Conservation (phyloP, 2,113 vertebrate species). For the Opisthocomus hoazin region DNA sequence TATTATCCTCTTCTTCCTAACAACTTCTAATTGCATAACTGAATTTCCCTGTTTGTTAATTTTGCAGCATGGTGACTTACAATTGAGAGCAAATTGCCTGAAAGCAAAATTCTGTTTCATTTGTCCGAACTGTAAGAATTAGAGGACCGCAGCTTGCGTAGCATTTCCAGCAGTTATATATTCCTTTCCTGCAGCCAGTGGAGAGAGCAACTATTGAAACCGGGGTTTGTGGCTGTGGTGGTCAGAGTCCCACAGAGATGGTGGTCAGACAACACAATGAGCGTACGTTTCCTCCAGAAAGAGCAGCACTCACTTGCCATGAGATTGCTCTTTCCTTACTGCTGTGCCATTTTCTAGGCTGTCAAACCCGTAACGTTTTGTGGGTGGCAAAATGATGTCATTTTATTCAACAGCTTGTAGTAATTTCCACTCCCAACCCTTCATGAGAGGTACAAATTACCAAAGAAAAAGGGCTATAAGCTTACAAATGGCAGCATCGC, state of each 20-base stretch:
- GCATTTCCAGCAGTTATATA: neutral
- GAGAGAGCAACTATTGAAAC: neutral
- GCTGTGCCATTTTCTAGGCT: conserved; percentile 28
- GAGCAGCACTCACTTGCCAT: neutral
- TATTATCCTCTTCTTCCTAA: conserved; percentile 6
- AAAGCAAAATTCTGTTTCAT: neutral
- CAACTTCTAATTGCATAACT: neutral
- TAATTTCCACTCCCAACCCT: conserved; percentile 68
- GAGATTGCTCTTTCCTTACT: neutral
- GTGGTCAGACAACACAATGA: neutral
- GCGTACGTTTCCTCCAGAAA: neutral
- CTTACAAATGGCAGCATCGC: conserved; percentile 48
- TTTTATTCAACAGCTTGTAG: conserved; percentile 58
- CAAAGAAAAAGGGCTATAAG: conserved; percentile 36
- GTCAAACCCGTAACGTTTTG: conserved; percentile 31
- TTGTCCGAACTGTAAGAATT: neutral
- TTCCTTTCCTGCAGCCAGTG: neutral
- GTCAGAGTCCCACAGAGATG: neutral
- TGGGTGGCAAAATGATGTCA: conserved; percentile 73
- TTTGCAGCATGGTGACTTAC: neutral
- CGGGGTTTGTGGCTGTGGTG: neutral
- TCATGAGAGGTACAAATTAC: conserved; percentile 53
- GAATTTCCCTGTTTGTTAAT: neutral
- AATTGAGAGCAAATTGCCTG: neutral
- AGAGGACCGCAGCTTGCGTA: neutral